Conservation (phyloP, 2,113 vertebrate species). For the Bucco capensis region DNA sequence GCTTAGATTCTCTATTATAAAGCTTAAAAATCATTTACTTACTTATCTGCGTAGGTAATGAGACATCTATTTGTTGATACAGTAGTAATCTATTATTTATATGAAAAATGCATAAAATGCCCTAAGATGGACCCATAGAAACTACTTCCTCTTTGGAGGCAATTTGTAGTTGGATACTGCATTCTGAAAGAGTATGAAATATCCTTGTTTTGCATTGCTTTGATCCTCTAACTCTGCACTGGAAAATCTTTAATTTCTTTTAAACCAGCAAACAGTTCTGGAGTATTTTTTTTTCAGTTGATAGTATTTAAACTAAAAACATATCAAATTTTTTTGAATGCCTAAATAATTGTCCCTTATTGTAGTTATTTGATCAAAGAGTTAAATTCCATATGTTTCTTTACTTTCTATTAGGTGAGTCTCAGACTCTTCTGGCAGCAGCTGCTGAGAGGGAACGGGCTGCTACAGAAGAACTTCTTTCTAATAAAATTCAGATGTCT, state of each 20-base stretch:
- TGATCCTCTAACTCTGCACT: not conserved
- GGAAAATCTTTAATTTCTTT: not conserved
- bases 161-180: not conserved
- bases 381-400: not conserved
- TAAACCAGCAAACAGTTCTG: not conserved
- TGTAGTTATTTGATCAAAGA: not conserved
- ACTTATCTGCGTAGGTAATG: not conserved
- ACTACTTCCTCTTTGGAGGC: not conserved
- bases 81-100: not conserved
- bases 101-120: not conserved
- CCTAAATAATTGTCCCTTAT: not conserved
- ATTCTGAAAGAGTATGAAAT: not conserved
- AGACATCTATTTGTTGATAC: not conserved
- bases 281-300: too few species aligned
- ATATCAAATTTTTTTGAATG: not conserved
- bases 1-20: not conserved
- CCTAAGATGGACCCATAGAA: not conserved
- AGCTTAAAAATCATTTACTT: not conserved
- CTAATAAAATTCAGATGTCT: conserved; percentile 84
- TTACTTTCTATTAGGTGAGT: conserved; percentile 76
- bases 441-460: conserved; percentile 91
- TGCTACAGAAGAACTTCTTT: conserved; percentile 86
- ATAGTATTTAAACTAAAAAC: not conserved
- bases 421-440: conserved; percentile 88
- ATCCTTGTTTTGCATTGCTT: not conserved